Evolutionary conservation across 2,797 vertebrate genomes (phyloP).

Genomic region (Neosalanx taihuensis): DNA sequence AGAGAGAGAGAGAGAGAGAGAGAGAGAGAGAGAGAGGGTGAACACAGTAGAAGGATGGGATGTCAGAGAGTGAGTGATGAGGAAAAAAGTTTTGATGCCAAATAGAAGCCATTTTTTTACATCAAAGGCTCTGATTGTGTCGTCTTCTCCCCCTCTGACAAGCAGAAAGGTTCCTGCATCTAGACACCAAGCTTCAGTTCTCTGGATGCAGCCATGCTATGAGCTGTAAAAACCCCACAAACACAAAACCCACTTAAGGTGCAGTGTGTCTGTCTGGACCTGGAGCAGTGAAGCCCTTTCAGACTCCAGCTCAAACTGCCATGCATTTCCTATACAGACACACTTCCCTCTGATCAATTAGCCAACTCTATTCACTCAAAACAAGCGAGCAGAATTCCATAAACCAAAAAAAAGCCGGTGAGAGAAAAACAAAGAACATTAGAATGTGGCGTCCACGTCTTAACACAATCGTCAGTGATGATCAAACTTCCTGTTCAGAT

Average conservation of each 20-base stretch:
- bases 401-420: background rate
- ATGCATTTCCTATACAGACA: background rate
- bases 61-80: background rate
- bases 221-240: background rate
- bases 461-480: background rate
- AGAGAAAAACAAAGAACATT: background rate
- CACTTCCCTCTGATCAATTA: background rate
- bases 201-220: background rate
- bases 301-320: background rate
- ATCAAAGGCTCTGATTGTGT: no score
- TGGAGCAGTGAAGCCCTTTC: background rate
- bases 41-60: background rate
- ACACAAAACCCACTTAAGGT: background rate
- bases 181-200: background rate
- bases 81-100: background rate
- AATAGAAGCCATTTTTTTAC: no score
- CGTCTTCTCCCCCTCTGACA: background rate
- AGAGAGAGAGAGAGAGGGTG: constrained; percentile 10
- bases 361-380: background rate
- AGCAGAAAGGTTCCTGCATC: background rate
- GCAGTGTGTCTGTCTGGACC: no score
- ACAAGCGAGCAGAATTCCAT: background rate
- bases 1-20: constrained; percentile 5
- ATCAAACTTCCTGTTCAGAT: background rate
- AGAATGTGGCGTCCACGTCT: background rate